phyloP scores from a whole-genome alignment of 2,888 invertebrate genomes.

The Metacarcinus magister region DNA sequence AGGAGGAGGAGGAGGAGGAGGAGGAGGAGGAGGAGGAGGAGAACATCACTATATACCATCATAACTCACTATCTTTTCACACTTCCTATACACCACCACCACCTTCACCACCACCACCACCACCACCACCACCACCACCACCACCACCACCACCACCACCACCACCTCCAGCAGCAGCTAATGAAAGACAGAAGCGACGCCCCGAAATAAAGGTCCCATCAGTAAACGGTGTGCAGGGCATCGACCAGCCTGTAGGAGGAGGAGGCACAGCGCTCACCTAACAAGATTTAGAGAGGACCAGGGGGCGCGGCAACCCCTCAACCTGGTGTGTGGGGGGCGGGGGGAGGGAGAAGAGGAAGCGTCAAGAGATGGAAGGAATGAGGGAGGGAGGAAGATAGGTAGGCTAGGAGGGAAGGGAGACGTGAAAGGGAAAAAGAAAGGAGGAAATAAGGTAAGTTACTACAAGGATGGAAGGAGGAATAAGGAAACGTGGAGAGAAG shows the following conservation, averaged over 20 bases:
- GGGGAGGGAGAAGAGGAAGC: neutral
- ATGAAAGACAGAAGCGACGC: neutral
- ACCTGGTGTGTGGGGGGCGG: neutral
- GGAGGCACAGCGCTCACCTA: neutral
- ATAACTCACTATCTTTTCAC: too few species aligned
- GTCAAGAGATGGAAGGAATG: neutral
- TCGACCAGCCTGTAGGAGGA: constrained; percentile 37
- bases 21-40: neutral
- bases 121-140: neutral
- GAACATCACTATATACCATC: neutral
- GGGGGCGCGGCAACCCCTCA: neutral
- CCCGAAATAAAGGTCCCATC: neutral
- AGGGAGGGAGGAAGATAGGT: neutral
- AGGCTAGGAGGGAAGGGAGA: neutral
- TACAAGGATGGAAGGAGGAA: neutral
- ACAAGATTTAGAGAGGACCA: constrained; percentile 55
- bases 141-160: neutral
- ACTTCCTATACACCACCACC: neutral
- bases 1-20: neutral
- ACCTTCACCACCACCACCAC: constrained; percentile 5
- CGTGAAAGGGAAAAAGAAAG: neutral
- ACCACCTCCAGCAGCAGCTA: constrained; percentile 5
- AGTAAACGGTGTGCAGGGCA: constrained; percentile 49
- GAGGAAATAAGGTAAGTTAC: neutral
- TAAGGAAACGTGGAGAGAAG: neutral